A percentile compares a stretch with the other conserved stretches of the same genome.
phyloP scores from a whole-genome alignment of 2,888 invertebrate genomes.

The Campoplex nolae region DNA sequence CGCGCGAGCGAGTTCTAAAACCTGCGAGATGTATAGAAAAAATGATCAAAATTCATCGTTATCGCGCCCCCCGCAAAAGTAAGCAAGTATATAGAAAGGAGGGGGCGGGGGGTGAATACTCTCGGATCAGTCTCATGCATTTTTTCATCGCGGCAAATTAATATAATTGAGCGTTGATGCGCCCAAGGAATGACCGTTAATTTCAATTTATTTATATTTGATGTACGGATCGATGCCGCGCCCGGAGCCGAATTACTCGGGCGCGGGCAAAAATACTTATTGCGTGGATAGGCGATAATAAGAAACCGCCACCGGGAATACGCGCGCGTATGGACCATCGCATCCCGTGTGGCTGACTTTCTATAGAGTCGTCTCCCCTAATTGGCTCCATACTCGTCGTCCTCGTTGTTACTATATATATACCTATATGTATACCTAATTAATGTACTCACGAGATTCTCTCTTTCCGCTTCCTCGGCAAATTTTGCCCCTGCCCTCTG shows the following conservation, averaged over 20 bases:
- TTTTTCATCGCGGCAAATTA: neutral
- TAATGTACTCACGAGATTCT: neutral
- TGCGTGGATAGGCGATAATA: neutral
- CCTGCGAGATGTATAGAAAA: no score
- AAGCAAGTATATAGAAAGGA: no score
- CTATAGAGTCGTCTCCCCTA: constrained; percentile 28
- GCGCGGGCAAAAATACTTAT: no score
- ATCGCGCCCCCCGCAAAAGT: no score
- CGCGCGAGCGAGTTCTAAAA: no score
- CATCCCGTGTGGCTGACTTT: constrained; percentile 4
- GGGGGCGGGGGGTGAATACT: no score
- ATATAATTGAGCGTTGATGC: neutral
- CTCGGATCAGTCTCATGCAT: neutral
- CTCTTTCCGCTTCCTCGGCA: constrained; percentile 59
- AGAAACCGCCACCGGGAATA: neutral
- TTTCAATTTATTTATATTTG: neutral
- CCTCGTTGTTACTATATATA: neutral
- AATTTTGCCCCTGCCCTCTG: constrained; percentile 3
- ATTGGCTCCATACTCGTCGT: constrained; percentile 37
- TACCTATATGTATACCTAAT: no score
- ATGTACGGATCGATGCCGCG: neutral
- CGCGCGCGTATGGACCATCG: no score
- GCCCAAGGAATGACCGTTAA: neutral
- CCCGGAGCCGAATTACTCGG: no score
- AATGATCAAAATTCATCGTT: no score